Conservation (phyloP, 2,113 vertebrate species). For the Papio anubis region DNA sequence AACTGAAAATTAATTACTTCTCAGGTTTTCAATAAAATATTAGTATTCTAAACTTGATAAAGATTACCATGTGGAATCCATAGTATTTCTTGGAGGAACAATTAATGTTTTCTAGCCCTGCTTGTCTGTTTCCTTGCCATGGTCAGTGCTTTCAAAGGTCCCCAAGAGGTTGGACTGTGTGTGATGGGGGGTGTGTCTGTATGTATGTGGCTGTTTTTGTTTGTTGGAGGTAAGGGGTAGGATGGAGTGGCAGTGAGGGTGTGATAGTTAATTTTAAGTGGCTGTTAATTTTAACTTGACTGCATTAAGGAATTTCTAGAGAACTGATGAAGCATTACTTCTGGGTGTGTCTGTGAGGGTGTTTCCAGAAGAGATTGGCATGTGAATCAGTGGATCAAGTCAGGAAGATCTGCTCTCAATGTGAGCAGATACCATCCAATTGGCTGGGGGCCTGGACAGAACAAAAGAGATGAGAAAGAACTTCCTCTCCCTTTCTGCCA, state of each 20-base stretch:
- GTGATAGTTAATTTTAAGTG: not conserved
- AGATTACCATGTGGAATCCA: not conserved
- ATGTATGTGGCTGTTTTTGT: not conserved
- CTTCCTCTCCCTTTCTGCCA: not conserved
- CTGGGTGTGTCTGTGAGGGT: not conserved
- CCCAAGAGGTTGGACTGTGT: not conserved
- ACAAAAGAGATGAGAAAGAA: not conserved
- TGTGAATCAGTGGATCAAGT: not conserved
- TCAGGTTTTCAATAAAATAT: not conserved
- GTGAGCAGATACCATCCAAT: not conserved
- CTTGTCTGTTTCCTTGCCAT: not conserved
- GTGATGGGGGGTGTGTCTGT: not conserved
- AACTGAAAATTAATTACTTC: not conserved
- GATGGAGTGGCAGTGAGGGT: not conserved
- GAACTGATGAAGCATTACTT: not conserved
- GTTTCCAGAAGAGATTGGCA: not conserved
- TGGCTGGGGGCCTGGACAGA: not conserved
- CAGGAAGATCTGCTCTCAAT: not conserved
- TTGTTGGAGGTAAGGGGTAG: not conserved
- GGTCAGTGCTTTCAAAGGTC: not conserved
- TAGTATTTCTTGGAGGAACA: not conserved
- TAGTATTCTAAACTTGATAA: slow-evolving; percentile 15
- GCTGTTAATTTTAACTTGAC: not conserved
- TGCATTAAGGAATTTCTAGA: not conserved
- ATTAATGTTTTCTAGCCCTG: not conserved